Conservation (phyloP, 2,888 invertebrate species). For the Abscondita cerata region DNA sequence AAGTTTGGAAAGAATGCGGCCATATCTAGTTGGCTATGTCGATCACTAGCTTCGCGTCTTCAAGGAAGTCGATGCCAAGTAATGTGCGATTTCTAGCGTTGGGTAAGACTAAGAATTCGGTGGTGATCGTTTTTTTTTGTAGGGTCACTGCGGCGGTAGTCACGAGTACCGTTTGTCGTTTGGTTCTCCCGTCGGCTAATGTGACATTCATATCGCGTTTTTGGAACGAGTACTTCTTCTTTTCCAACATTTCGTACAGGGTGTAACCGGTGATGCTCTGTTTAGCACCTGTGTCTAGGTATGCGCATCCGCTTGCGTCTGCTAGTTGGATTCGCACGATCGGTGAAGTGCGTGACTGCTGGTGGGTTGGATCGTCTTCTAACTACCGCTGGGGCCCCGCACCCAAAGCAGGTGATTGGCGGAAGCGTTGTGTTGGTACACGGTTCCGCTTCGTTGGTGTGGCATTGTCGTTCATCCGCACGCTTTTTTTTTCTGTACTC, state of each 20-base stretch:
- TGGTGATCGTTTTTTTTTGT: no score
- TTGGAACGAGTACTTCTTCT: not conserved
- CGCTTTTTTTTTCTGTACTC: no score
- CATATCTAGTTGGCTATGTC: no score
- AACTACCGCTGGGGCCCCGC: no score
- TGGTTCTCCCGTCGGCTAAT: not conserved
- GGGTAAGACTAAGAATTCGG: no score
- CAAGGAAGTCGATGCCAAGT: no score
- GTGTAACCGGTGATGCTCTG: slow-evolving; percentile 1
- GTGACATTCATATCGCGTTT: not conserved
- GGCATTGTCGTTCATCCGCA: no score
- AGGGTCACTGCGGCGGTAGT: not conserved
- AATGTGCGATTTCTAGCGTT: not conserved
- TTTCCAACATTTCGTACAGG: not conserved
- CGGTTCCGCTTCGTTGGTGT: no score
- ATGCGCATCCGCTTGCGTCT: not conserved
- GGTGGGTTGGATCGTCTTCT: not conserved
- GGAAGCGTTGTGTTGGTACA: no score
- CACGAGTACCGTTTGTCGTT: not conserved
- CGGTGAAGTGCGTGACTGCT: not conserved
- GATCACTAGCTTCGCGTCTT: no score
- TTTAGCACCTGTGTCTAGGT: not conserved
- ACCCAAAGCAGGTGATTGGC: no score
- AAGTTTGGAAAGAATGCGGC: not conserved
- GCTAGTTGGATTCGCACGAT: not conserved